phyloP scores from a whole-genome alignment of 2,113 vertebrate species.

The Lophura nycthemera region DNA sequence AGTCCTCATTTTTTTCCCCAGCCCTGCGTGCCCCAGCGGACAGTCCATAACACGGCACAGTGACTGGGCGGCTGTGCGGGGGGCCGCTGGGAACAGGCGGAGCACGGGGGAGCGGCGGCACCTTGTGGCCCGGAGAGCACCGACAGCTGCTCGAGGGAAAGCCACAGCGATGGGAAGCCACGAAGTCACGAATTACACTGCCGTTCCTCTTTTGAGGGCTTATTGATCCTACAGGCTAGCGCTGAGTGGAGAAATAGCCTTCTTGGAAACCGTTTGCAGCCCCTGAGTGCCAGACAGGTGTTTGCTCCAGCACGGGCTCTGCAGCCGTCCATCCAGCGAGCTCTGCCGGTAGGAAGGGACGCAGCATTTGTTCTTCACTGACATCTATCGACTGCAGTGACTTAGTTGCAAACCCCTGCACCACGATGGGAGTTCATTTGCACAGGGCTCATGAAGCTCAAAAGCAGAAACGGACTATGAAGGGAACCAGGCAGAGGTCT shows the following conservation, averaged over 20 bases:
- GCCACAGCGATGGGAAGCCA: not conserved
- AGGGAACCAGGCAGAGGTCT: not conserved
- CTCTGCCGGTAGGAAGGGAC: not conserved
- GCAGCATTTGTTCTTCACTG: not conserved
- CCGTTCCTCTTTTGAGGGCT: not conserved
- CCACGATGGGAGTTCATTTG: not conserved
- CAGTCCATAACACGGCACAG: not conserved
- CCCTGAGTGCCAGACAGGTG: not conserved
- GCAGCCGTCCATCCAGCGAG: not conserved
- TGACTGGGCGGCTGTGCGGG: accelerated
- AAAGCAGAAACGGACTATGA: not conserved
- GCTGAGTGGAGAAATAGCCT: not conserved
- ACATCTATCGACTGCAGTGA: not conserved
- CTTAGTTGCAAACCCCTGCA: not conserved
- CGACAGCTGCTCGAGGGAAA: accelerated
- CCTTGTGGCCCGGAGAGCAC: not conserved
- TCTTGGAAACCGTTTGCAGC: accelerated
- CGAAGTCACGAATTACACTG: not conserved
- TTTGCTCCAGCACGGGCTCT: accelerated
- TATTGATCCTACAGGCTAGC: not conserved
- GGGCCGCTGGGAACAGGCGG: not conserved
- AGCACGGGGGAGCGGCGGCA: not conserved
- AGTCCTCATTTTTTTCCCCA: not conserved
- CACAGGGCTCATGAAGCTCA: not conserved
- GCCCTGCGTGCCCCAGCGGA: not conserved